These are phyloP conservation scores for Spodoptera littoralis DNA, from an alignment of 2,888 invertebrate species.

Conservation along the genomic window DNA sequence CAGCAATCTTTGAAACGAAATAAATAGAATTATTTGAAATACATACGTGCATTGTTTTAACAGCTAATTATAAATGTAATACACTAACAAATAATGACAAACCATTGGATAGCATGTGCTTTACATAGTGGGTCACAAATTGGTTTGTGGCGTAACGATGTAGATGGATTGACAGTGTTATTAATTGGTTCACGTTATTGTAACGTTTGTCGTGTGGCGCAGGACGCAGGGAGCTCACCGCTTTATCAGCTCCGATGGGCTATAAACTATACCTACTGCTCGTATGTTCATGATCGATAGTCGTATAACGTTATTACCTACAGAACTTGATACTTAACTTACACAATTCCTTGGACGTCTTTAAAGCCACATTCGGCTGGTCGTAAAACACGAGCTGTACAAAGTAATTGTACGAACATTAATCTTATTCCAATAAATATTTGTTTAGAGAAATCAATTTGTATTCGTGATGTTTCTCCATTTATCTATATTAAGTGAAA, in stretches of 20 bases:
- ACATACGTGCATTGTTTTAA: not conserved
- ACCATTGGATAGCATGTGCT: conserved; percentile 7
- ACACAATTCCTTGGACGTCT: conserved; percentile 36
- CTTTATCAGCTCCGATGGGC: conserved; percentile 34
- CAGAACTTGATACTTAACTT: conserved; percentile 37
- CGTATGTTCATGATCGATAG: conserved; percentile 41
- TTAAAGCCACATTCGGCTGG: conserved; percentile 35
- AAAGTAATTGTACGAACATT: conserved; percentile 47
- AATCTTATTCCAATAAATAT: conserved; percentile 55
- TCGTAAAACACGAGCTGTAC: conserved; percentile 45
- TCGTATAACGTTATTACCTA: conserved; percentile 37
- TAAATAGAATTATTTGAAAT: not conserved
- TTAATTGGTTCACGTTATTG: conserved; percentile 44
- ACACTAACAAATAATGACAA: not conserved
- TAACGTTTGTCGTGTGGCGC: conserved; percentile 36
- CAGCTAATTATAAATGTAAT: not conserved
- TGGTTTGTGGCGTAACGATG: conserved; percentile 24
- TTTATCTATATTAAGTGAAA: conserved; percentile 46
- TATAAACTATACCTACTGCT: conserved; percentile 37
- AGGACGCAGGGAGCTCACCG: conserved; percentile 14
- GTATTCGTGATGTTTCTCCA: conserved; percentile 47
- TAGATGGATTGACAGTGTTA: conserved; percentile 37
- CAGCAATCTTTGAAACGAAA: too few relatives aligned
- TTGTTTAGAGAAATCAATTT: conserved; percentile 54
- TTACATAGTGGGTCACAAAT: conserved; percentile 14